These are phyloP conservation scores for Parnassius apollo DNA, from an alignment of 2,888 invertebrate species.

Conservation along the genomic window DNA sequence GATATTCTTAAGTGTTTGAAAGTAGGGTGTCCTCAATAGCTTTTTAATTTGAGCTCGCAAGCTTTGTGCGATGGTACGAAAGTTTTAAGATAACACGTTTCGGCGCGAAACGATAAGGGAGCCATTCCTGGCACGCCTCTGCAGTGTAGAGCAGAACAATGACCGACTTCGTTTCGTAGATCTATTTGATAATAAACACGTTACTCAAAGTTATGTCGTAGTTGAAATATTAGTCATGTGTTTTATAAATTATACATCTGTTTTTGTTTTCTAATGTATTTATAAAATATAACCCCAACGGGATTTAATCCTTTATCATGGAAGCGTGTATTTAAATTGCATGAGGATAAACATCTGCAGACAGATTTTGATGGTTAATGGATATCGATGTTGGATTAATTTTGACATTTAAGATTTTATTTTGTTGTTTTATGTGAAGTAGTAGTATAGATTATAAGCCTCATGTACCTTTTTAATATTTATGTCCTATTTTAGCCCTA, in stretches of 20 bases:
- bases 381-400: too few relatives aligned
- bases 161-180: conserved; percentile 21
- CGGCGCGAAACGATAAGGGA: conserved; percentile 49
- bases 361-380: too few relatives aligned
- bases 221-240: conserved; percentile 4
- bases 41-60: conserved; percentile 59
- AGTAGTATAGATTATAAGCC: too few relatives aligned
- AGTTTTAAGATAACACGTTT: conserved; percentile 45
- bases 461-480: too few relatives aligned
- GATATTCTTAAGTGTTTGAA: conserved; percentile 23
- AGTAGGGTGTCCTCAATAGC: conserved; percentile 50
- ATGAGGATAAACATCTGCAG: too few relatives aligned
- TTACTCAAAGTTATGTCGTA: conserved; percentile 12
- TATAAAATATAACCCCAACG: not conserved
- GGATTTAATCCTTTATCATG: not conserved
- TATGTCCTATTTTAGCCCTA: too few relatives aligned
- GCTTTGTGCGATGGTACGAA: conserved; percentile 39
- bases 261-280: not conserved
- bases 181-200: conserved; percentile 13
- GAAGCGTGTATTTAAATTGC: too few relatives aligned
- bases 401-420: too few relatives aligned
- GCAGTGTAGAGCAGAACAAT: conserved; percentile 34
- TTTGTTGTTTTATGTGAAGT: too few relatives aligned
- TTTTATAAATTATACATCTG: conserved; percentile 1
- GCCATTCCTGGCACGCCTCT: conserved; percentile 36